phyloP scores from a whole-genome alignment of 2,797 vertebrate genomes.

The Sebastes jordani region DNA sequence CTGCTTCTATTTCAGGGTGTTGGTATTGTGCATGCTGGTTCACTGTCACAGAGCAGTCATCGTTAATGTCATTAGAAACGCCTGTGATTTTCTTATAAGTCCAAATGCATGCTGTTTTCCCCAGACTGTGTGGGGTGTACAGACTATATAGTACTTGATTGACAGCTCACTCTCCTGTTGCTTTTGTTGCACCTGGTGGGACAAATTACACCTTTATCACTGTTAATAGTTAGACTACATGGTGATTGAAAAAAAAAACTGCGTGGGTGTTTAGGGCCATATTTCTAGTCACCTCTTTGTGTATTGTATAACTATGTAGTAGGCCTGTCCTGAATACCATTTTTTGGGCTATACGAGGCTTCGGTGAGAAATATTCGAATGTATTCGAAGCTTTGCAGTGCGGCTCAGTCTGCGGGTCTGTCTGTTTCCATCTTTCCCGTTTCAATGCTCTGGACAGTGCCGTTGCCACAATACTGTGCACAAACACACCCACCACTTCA shows the following conservation, averaged over 20 bases:
- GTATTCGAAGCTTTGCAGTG: rapidly evolving
- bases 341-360: too few relatives aligned
- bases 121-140: background rate
- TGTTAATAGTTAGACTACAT: background rate
- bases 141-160: background rate
- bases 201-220: background rate
- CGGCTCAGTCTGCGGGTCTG: too few relatives aligned
- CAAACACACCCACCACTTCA: too few relatives aligned
- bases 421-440: too few relatives aligned
- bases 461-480: too few relatives aligned
- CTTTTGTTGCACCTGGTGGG: background rate
- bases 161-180: background rate
- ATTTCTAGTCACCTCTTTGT: background rate
- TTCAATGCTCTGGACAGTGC: too few relatives aligned
- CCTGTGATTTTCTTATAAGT: background rate
- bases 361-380: too few relatives aligned
- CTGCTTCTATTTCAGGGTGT: background rate
- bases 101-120: background rate
- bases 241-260: background rate
- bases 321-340: too few relatives aligned
- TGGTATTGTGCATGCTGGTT: background rate
- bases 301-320: too few relatives aligned
- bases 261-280: background rate
- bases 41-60: background rate
- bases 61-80: background rate